Evolutionary conservation across 2,797 vertebrate genomes (phyloP), one percentile per base, ranked within the genome.

Genomic region (Rachycentron canadum): DNA sequence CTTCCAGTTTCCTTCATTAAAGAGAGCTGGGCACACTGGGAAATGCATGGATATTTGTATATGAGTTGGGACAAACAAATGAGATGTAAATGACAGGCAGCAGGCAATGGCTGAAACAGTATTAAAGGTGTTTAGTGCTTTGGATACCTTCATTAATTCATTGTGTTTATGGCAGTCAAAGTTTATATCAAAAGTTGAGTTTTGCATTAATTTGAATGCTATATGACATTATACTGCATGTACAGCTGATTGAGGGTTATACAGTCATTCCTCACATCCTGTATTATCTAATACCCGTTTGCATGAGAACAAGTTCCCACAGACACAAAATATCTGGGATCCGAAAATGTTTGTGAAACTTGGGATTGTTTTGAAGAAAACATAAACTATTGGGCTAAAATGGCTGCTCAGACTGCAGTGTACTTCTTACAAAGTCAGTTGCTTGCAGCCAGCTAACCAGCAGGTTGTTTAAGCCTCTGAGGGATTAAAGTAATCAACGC

Each of bases 41-140:
- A 79, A 52, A 13, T 57, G 23, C 43, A 25, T 17, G 30, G 55
- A 57, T 43, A 83, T 87, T 86, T 88, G 68, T 65, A 17, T 87
- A 61, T 60, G 65, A 76, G 63, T 62, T 5, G 23, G 30, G 40
- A 56, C 28, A 90, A 73, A 61, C 87, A 90, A 90, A 90, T 87
- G 77, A 91, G 59, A 87, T 91, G 74, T 50, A 85, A 86, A 89
- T 23, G 75, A 62, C 34, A 66, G 76, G 26, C 5, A 73, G 69
- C 28, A 67, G 70, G 26, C 3, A 41, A 10, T 59, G n/a, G 17
- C 36, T 62, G 8, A 26, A 38, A n/a, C 36, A 7, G 10, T 28
- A 30, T 82, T 3, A 58, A 64, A 62, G 52, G 10, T 26, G 50
- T 77, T 69, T 30, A 57, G 55, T 55, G 17, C 25, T 66, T 23